Percentiles rank a stretch among this genome's conserved stretches.
Conservation (phyloP, 2,113 vertebrate genomes). For the Notiomystis cincta region DNA sequence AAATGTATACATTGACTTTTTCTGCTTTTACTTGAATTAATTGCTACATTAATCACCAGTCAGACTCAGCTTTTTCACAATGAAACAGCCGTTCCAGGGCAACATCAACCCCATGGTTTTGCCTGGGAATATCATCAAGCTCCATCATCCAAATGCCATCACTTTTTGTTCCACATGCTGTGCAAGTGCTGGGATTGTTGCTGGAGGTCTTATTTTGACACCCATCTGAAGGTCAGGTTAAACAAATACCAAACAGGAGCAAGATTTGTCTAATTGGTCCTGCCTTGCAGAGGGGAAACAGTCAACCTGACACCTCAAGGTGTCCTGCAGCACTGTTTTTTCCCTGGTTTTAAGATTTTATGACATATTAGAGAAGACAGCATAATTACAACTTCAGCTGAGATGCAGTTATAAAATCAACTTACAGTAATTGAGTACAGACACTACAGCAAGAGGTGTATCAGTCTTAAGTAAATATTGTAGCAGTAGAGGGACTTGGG, state of each 20-base stretch:
- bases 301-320: background rate
- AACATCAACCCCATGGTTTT: background rate
- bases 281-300: background rate
- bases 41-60: background rate
- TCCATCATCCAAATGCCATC: constrained; percentile 7
- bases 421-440: constrained; percentile 9
- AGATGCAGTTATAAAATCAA: constrained; percentile 32
- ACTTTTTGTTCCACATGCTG: background rate
- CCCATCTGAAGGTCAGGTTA: constrained; percentile 14
- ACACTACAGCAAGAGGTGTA: background rate
- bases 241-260: constrained; percentile 11
- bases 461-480: constrained; percentile 6
- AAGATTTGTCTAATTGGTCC: constrained; percentile 4
- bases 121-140: background rate
- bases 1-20: background rate
- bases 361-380: constrained; percentile 34
- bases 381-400: background rate
- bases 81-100: background rate
- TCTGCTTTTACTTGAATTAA: background rate
- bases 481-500: background rate
- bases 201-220: constrained; percentile 20
- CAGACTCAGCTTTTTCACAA: background rate
- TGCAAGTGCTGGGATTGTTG: background rate
- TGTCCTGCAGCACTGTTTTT: constrained; percentile 16
- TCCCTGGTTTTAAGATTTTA: background rate